These are phyloP conservation scores for Anser brachyrhynchus DNA, from an alignment of 2,113 vertebrate genomes.

Conservation along the genomic window DNA sequence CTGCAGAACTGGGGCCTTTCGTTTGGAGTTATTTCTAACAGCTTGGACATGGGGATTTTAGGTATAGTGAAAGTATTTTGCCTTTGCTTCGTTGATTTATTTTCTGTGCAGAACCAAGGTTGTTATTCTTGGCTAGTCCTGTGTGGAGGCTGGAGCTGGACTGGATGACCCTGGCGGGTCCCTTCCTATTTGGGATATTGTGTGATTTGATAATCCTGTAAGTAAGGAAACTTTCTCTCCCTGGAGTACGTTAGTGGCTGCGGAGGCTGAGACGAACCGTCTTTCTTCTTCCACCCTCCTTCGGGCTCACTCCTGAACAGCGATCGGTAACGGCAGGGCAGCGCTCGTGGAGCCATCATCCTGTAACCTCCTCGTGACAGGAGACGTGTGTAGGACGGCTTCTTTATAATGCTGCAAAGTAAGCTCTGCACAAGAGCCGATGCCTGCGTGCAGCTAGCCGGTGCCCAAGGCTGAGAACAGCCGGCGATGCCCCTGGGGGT, in stretches of 20 bases:
- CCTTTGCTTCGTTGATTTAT: not conserved
- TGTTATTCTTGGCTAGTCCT: not conserved
- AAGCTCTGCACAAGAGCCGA: not conserved
- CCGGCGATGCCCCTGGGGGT: not conserved
- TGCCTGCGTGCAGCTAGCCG: not conserved
- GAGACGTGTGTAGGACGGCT: not conserved
- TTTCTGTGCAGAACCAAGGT: not conserved
- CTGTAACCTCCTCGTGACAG: not conserved
- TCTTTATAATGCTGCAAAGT: not conserved
- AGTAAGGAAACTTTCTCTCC: not conserved
- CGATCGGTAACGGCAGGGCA: accelerated
- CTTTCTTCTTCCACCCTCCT: not conserved
- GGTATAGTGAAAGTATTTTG: not conserved
- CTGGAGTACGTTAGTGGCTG: not conserved
- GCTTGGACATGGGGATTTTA: accelerated
- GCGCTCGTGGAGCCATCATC: not conserved
- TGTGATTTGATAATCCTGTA: too few relatives aligned
- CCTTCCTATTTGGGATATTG: too few relatives aligned
- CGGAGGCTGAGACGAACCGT: not conserved
- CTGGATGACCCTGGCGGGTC: too few relatives aligned
- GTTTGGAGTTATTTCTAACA: not conserved
- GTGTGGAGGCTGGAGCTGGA: too few relatives aligned
- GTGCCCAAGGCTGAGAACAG: not conserved
- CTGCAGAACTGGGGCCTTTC: not conserved
- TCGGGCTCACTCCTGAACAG: not conserved